Base-by-base conservation (phyloP, 2,113 vertebrate species). In the Centrocercus urophasianus region DNA sequence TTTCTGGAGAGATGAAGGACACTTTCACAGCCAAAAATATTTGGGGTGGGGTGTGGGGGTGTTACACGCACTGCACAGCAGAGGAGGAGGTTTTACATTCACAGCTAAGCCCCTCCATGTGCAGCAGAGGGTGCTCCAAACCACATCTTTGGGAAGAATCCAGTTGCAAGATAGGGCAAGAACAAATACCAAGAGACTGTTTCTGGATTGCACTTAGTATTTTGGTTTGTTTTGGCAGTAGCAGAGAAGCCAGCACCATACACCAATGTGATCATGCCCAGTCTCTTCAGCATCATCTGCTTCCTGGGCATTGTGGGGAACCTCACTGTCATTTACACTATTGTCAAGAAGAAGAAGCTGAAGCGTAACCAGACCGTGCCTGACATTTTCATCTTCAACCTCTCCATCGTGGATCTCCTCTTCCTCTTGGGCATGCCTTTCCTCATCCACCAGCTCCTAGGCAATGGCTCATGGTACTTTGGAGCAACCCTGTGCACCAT, bases 391-490 rank as follows among this genome's bases (percentile, higher is more conserved):
- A 98, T 98, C 91, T 97, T 99, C 93, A 99, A 98, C 64, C 95
- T 99, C 84, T 98, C 98, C 32, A 96, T 98, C 2, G 98, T 98
- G 45, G 98, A 99, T 73, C 98, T 98, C 54, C 97, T 98, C 17
- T 98, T 98, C 86, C 98, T 98, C 43, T 89, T 98, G 7, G 98
- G 98, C 40, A 98, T 98, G 98, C 98, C 98, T 3, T 98, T 99
- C 80, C 98, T 99, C 52, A 98, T 98, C 96, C 98, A 99, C 85
- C 98, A 98, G 95, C 97, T 99, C 95, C 92, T 99, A 45, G 98
- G 98, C 47, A 98, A 99, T 0, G 98, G 98, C 24, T 97, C 98
- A 0, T 99, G 98, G 98, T 98, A 98, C 85, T 99, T 99, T 25
- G 98, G 98, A 20, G 98, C 98, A 6, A 45, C 96, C 2, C 96